Base-by-base conservation (phyloP, 2,888 invertebrate genomes). In the Aspidiotus rigidus region DNA sequence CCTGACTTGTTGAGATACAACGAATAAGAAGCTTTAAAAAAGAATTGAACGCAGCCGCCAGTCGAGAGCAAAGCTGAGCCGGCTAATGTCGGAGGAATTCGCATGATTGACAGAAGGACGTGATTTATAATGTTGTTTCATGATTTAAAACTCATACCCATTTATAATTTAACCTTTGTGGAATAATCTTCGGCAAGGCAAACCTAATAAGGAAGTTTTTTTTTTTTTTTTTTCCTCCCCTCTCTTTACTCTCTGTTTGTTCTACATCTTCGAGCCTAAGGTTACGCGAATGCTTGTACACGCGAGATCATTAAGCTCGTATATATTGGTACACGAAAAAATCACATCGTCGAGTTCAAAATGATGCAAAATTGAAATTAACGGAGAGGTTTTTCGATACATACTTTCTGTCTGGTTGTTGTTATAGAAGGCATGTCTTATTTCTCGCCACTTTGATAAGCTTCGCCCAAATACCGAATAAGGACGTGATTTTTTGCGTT, bases 151-250 rank as follows among this genome's bases (percentile, higher is more conserved):
- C 66, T 57, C 59, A 66, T 66, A 56, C 66, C 28, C 64, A 64
- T 64, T 64, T 64, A 64, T 64, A 64, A 64, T 64, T 64, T 66
- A 66, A 66, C 66, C 66, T 66, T 66, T 66, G 66, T n/a, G 66
- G 66, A 66, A 66, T 66, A 59, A 66, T 66, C 66, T 66, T 59
- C 49, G 42, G 64, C 59, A 15, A 66, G 49, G 39, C 64, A 15
- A 66, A 49, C 66, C 66, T 66, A 66, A 66, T 66, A 66, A 66
- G 66, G 66, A 66, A 66, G 66, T 66, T 66, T 66, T 66, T 66
- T 41, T 64, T 56, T 64, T 17, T 60, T 2, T 53, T 53, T 53
- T 53, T 53, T 53, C n/a, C n/a, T 53, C 53, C n/a, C n/a, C n/a
- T 53, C n/a, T n/a, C n/a, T 53, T 53, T 53, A 39, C 17, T 39